Conservation (phyloP, 2,888 invertebrate genomes). For the Ferdinandea cuprea region DNA sequence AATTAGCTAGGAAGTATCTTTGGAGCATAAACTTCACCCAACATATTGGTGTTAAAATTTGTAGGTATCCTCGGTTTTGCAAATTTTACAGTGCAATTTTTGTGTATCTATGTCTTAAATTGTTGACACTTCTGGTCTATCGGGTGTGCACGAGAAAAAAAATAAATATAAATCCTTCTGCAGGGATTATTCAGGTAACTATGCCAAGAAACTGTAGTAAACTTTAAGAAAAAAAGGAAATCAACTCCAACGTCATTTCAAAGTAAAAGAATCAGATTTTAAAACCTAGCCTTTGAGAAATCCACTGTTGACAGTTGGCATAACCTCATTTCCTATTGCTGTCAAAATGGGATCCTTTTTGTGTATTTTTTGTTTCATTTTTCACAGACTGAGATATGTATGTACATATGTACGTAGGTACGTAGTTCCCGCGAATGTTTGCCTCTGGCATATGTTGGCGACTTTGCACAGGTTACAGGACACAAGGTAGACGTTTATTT, state of each 20-base stretch:
- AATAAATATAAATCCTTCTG: constrained; percentile 30
- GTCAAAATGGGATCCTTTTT: constrained; percentile 60
- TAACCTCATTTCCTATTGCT: constrained; percentile 69
- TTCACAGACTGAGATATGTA: no score
- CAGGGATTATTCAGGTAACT: constrained; percentile 56
- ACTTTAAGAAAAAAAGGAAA: not conserved
- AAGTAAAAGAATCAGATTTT: constrained; percentile 13
- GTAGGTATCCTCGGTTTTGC: not conserved
- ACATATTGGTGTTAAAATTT: not conserved
- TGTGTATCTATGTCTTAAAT: constrained; percentile 47
- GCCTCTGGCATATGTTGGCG: constrained; percentile 38
- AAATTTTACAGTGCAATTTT: constrained; percentile 11
- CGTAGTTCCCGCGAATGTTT: constrained; percentile 15
- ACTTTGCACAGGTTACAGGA: constrained; percentile 2
- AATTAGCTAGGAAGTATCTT: constrained; percentile 13
- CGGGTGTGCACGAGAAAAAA: constrained; percentile 35
- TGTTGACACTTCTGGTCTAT: constrained; percentile 51
- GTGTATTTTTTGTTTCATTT: constrained; percentile 51
- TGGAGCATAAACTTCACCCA: not conserved
- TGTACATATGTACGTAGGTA: no score
- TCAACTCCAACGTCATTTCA: not conserved
- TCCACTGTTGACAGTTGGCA: constrained; percentile 67
- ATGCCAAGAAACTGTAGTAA: constrained; percentile 12
- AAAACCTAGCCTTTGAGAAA: constrained; percentile 11
- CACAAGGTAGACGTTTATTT: constrained; percentile 42